Evolutionary conservation across 2,797 vertebrate species (phyloP), one percentile per base, ranked within the genome.

Genomic region (Aeoliscus strigatus): DNA sequence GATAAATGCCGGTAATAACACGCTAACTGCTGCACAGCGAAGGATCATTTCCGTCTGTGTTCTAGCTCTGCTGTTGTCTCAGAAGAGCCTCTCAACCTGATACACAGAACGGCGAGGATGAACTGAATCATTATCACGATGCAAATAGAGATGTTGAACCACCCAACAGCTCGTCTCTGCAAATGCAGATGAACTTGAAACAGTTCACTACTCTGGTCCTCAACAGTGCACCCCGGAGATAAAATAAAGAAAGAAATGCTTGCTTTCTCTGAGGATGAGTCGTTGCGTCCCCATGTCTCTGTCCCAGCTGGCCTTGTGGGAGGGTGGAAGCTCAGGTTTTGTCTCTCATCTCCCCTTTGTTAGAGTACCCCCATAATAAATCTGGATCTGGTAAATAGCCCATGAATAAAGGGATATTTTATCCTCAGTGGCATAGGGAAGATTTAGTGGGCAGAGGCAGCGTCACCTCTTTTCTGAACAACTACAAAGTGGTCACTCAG

Each of bases 361-460:
- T 83, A 78, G 75, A 77, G 68, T 60, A 63, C 75, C 71, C 66
- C 52, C 35, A 53, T 81, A 82, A 89, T 89, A 89, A 89, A 90
- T 89, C 85, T 83, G 65, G 64, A 82, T 79, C 80, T 84, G 71
- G 81, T 88, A 86, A 86, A 87, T 86, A 87, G 84, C 74, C 85
- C 83, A 86, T 84, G 80, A 87, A 88, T 88, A 89, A 86, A 88
- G 79, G 80, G 70, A 84, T 77, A 86, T 86, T 86, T 86, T 84
- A 81, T 83, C 77, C 80, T 84, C 64, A 7, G 79, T 85, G 83
- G 83, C 81, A 82, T 57, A 59, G 49, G 40, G 67, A 79, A 86
- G 86, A 87, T 87, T 83, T 86, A 86, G 80, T 85, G 78, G 71
- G 79, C 59, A 69, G 65, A 75, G 69, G 75, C 79, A 73, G 72